Evolutionary conservation across 2,888 invertebrate species (phyloP).

Genomic region (Escarpia spicata): DNA sequence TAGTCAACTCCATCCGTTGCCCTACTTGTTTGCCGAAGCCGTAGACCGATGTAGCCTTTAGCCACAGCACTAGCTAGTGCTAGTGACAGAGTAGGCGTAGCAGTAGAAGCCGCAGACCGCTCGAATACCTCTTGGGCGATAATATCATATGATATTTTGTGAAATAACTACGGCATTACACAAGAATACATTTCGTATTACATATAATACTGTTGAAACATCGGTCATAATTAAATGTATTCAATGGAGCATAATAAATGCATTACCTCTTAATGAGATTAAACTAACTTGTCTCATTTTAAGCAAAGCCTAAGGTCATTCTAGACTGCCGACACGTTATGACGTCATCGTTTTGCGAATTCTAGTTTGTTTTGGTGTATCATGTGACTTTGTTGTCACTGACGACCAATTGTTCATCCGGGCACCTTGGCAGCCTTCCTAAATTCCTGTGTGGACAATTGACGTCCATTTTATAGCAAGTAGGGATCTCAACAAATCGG

Average conservation of each 20-base stretch:
- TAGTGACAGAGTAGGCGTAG: not conserved
- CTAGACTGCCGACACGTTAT: not conserved
- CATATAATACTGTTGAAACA: not conserved
- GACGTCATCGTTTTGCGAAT: conserved; percentile 13
- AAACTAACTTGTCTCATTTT: not conserved
- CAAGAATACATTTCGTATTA: not conserved
- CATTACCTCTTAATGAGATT: not conserved
- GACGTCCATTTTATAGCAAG: conserved; percentile 16
- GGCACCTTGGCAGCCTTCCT: conserved; percentile 35
- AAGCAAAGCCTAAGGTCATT: not conserved
- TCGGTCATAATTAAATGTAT: not conserved
- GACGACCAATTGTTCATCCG: conserved; percentile 33
- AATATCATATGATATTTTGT: not conserved
- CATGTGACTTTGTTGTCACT: conserved; percentile 31
- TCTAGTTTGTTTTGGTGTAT: conserved; percentile 12
- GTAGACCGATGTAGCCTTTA: too few relatives aligned
- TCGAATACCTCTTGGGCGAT: not conserved
- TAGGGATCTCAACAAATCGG: conserved; percentile 11
- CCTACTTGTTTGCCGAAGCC: too few relatives aligned
- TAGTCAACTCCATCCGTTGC: too few relatives aligned
- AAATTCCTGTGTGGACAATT: conserved; percentile 29
- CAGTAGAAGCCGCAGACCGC: not conserved
- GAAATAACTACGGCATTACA: not conserved
- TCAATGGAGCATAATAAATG: not conserved
- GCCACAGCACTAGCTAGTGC: not conserved